Evolutionary conservation across 1,140 invertebrate species (phyloP).

Genomic region (Melipona quadrifasciata): DNA sequence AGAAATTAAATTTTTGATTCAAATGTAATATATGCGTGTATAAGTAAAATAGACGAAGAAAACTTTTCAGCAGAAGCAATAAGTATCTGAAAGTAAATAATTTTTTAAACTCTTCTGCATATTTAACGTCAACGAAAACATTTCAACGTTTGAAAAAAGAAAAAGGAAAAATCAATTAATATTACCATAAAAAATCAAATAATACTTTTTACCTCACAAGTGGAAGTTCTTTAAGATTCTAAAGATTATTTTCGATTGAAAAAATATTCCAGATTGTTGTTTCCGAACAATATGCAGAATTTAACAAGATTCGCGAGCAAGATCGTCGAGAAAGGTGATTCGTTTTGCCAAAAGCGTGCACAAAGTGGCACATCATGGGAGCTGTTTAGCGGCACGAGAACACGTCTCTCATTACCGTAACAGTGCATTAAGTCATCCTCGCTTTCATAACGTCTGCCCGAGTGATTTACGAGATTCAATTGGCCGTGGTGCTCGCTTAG

Average conservation of each 20-base stretch:
- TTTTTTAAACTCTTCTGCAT: not conserved
- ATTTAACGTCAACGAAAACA: not conserved
- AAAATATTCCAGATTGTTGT: too few species aligned
- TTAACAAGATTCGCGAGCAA: too few species aligned
- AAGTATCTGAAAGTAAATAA: not conserved
- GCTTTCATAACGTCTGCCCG: conserved; percentile 39
- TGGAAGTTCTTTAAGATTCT: not conserved
- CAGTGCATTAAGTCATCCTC: conserved; percentile 41
- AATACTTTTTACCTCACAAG: not conserved
- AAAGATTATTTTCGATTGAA: too few species aligned
- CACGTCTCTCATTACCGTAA: conserved; percentile 42
- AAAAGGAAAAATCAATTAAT: too few species aligned
- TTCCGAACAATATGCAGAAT: too few species aligned
- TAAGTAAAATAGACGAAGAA: too few species aligned
- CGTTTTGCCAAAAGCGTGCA: not conserved
- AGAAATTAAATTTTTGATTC: not conserved
- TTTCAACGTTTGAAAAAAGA: not conserved
- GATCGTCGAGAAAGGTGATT: not conserved
- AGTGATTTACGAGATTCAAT: conserved; percentile 54
- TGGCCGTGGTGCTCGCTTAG: conserved; percentile 13
- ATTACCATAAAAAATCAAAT: not conserved
- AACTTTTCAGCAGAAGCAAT: not conserved
- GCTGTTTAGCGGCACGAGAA: conserved; percentile 29
- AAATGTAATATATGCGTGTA: too few species aligned
- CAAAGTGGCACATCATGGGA: not conserved